Percentiles rank a stretch among this genome's conserved stretches.
These are phyloP conservation scores for Tubulanus polymorphus DNA, from an alignment of 2,888 invertebrate genomes.

Conservation along the genomic window DNA sequence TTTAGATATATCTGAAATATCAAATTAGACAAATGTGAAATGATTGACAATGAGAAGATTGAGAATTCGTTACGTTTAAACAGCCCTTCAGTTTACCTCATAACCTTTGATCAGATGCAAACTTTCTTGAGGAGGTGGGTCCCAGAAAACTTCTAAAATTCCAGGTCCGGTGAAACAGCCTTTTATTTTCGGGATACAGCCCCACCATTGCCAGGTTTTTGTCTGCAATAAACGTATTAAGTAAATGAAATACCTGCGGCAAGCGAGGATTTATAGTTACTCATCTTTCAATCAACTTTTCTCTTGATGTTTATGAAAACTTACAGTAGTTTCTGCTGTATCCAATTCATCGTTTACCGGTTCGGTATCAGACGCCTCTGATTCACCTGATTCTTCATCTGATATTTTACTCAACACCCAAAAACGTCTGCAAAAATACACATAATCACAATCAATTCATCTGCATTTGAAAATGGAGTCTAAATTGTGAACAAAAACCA, in stretches of 20 bases:
- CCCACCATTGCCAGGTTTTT: slow-evolving; percentile 22
- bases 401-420: slow-evolving; percentile 36
- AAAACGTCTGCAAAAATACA: slow-evolving; percentile 31
- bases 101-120: slow-evolving; percentile 38
- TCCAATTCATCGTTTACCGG: neutral
- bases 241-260: no score
- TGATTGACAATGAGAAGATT: neutral
- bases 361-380: slow-evolving; percentile 16
- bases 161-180: slow-evolving; percentile 45
- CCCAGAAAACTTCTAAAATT: slow-evolving; percentile 50
- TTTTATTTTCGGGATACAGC: slow-evolving; percentile 44
- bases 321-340: neutral
- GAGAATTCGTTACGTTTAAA: neutral
- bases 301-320: neutral
- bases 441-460: no score
- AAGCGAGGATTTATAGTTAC: no score
- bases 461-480: no score
- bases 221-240: no score
- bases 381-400: slow-evolving; percentile 22
- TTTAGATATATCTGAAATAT: slow-evolving; percentile 46
- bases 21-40: neutral
- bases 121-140: slow-evolving; percentile 25
- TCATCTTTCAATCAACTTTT: no score
- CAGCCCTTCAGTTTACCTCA: slow-evolving; percentile 25
- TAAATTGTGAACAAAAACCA: no score